phyloP scores from a whole-genome alignment of 2,888 invertebrate genomes.

The Phaedon cochleariae region DNA sequence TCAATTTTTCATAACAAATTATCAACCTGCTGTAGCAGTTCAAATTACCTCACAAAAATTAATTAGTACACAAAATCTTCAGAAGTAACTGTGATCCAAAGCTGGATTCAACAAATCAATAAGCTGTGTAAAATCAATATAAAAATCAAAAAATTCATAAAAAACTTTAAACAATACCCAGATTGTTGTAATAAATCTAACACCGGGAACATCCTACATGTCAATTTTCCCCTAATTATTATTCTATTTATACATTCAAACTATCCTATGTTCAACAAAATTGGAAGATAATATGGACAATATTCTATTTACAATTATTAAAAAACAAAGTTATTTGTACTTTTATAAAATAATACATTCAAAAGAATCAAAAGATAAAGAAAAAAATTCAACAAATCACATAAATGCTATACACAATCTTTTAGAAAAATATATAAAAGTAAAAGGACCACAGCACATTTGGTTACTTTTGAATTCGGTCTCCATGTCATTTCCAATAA shows the following conservation, averaged over 20 bases:
- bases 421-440: conserved; percentile 36
- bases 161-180: no score
- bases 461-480: conserved; percentile 3
- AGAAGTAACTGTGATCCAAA: no score
- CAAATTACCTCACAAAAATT: no score
- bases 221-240: background rate
- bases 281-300: conserved; percentile 37
- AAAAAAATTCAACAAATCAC: conserved; percentile 43
- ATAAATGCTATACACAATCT: conserved; percentile 36
- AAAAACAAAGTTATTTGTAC: conserved; percentile 38
- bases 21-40: background rate
- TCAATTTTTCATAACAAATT: no score
- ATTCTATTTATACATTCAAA: background rate
- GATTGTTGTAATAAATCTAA: background rate
- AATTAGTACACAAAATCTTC: no score
- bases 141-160: background rate
- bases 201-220: background rate
- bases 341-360: conserved; percentile 35
- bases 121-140: background rate
- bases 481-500: background rate
- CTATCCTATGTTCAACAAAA: conserved; percentile 21
- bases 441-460: conserved; percentile 25
- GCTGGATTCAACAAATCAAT: background rate
- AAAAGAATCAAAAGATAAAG: conserved; percentile 27
- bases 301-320: conserved; percentile 34